A percentile compares a stretch with the other conserved stretches of the same genome.
phyloP scores from a whole-genome alignment of 2,888 invertebrate genomes.

The Allophyes oxyacanthae region DNA sequence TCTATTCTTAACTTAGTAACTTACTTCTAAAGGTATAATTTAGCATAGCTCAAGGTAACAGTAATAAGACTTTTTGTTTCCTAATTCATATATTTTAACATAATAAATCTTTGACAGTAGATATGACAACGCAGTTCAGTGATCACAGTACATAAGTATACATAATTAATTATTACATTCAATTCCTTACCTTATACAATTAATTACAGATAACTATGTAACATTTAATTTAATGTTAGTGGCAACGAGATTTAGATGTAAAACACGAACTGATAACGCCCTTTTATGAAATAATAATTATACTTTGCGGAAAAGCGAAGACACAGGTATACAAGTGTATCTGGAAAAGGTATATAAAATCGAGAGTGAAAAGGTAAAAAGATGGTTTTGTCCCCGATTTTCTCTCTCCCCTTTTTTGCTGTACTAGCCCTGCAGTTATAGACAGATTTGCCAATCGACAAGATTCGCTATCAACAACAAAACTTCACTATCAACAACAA shows the following conservation, averaged over 20 bases:
- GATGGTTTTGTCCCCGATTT: too few species aligned
- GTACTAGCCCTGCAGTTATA: too few species aligned
- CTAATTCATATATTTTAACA: conserved; percentile 44
- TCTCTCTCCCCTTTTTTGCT: too few species aligned
- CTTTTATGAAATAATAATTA: too few species aligned
- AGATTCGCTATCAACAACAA: too few species aligned
- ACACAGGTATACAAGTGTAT: too few species aligned
- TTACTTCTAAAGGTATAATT: neutral
- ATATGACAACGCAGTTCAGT: conserved; percentile 45
- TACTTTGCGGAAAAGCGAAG: too few species aligned
- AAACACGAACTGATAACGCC: neutral
- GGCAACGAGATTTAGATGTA: conserved; percentile 14
- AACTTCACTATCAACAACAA: too few species aligned
- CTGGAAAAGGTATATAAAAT: too few species aligned
- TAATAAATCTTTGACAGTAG: conserved; percentile 55
- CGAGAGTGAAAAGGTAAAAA: too few species aligned
- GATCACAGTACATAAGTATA: conserved; percentile 59
- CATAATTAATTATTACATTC: conserved; percentile 33
- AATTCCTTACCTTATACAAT: conserved; percentile 41
- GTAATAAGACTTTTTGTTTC: conserved; percentile 18
- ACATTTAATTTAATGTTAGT: conserved; percentile 11
- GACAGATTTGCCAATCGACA: too few species aligned
- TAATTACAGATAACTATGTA: conserved; percentile 14
- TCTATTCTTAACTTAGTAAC: conserved; percentile 6
- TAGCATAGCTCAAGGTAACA: too few species aligned